phyloP scores from a whole-genome alignment of 2,113 vertebrate genomes.

The Sturnus vulgaris region DNA sequence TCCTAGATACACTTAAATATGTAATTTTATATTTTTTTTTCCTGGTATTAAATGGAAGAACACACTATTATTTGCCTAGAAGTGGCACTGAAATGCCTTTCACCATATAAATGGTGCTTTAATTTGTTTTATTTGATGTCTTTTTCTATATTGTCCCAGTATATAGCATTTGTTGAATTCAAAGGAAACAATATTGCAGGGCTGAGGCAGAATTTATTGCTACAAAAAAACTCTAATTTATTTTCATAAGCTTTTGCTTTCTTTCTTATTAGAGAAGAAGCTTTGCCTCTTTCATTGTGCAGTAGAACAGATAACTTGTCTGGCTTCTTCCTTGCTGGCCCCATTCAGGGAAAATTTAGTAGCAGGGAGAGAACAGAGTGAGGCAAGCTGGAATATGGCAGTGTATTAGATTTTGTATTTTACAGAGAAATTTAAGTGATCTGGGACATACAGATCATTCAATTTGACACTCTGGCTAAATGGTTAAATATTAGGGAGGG shows the following conservation, averaged over 20 bases:
- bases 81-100: not conserved
- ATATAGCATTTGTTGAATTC: not conserved
- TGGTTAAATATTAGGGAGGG: not conserved
- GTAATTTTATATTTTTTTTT: not conserved
- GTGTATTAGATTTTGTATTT: not conserved
- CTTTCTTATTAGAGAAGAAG: not conserved
- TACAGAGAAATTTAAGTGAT: not conserved
- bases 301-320: not conserved
- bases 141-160: not conserved
- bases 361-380: not conserved
- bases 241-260: slow-evolving; percentile 16
- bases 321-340: not conserved
- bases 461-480: not conserved
- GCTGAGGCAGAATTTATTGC: not conserved
- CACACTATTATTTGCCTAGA: not conserved
- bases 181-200: not conserved
- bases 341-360: not conserved
- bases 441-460: not conserved
- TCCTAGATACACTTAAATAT: not conserved
- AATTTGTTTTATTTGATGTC: not conserved
- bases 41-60: not conserved
- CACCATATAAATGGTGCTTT: not conserved
- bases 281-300: not conserved
- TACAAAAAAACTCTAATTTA: not conserved
- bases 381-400: not conserved